Conservation (phyloP, 2,113 vertebrate species). For the Emydura subglobosa region DNA sequence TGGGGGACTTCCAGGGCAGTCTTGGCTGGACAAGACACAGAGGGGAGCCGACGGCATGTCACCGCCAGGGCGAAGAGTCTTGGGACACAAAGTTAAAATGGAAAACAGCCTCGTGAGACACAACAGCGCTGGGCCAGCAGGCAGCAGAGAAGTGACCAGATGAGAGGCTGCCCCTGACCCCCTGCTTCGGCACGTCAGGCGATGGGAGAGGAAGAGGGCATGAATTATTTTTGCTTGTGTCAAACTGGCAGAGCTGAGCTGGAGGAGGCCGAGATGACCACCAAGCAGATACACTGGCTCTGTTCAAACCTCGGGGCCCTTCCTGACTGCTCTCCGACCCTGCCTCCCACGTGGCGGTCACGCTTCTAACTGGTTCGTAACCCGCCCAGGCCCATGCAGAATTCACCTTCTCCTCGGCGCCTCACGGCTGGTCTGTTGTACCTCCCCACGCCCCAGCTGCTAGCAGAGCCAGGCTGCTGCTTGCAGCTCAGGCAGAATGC, state of each 20-base stretch:
- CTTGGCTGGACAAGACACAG: neutral
- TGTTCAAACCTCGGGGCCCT: neutral
- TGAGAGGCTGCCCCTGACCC: neutral
- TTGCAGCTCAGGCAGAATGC: neutral
- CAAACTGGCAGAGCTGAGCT: neutral
- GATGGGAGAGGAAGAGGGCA: neutral
- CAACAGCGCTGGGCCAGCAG: neutral
- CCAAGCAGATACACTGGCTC: neutral
- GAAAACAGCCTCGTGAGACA: accelerated
- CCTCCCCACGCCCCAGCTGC: neutral
- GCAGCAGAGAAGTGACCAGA: neutral
- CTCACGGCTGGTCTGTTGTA: neutral
- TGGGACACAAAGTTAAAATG: neutral
- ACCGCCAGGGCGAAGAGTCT: neutral
- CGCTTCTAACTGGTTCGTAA: neutral
- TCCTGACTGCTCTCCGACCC: neutral
- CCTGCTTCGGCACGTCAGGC: neutral
- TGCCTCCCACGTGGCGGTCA: neutral
- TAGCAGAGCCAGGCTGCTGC: neutral
- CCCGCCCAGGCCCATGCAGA: too few relatives aligned
- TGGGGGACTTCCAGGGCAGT: neutral
- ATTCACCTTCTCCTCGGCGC: neutral
- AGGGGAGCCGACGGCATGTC: neutral
- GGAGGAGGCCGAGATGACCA: neutral
- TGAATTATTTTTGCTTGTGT: neutral